Conservation (phyloP, 2,888 invertebrate species). For the Apamea monoglypha region DNA sequence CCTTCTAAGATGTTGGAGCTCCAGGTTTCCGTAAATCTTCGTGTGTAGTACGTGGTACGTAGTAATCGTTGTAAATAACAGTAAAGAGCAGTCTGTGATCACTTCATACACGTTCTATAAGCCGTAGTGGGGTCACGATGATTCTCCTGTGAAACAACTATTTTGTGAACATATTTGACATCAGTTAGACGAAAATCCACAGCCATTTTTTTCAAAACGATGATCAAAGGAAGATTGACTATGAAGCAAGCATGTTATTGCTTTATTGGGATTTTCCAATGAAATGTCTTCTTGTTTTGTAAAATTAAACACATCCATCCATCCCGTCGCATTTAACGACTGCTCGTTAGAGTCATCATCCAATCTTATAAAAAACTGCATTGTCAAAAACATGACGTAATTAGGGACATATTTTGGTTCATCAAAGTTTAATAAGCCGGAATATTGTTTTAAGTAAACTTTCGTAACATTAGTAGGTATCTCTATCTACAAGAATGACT, state of each 20-base stretch:
- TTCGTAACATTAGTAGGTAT: not conserved
- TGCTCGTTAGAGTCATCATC: not conserved
- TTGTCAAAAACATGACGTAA: not conserved
- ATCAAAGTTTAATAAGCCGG: not conserved
- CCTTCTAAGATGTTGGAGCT: not conserved
- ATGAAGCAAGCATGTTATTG: not conserved
- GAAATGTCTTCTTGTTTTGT: not conserved
- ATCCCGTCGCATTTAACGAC: not conserved
- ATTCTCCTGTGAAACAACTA: slow-evolving; percentile 54
- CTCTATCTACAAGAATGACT: not conserved
- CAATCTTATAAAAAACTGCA: not conserved
- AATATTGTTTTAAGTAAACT: not conserved
- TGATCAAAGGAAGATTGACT: not conserved
- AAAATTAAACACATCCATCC: too few species aligned
- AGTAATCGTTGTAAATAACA: slow-evolving; percentile 55
- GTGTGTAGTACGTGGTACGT: slow-evolving; percentile 16
- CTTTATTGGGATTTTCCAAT: not conserved
- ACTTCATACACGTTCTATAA: slow-evolving; percentile 64
- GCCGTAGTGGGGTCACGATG: slow-evolving; percentile 63
- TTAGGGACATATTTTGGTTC: not conserved
- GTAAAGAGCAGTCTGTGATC: slow-evolving; percentile 71
- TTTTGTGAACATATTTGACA: not conserved
- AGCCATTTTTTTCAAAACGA: not conserved
- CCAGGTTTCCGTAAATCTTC: not conserved
- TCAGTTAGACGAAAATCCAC: not conserved